Evolutionary conservation across 30 jellyfish, hydroid and myxozoan species (phyloP).

Genomic region (Clytia hemisphaerica): DNA sequence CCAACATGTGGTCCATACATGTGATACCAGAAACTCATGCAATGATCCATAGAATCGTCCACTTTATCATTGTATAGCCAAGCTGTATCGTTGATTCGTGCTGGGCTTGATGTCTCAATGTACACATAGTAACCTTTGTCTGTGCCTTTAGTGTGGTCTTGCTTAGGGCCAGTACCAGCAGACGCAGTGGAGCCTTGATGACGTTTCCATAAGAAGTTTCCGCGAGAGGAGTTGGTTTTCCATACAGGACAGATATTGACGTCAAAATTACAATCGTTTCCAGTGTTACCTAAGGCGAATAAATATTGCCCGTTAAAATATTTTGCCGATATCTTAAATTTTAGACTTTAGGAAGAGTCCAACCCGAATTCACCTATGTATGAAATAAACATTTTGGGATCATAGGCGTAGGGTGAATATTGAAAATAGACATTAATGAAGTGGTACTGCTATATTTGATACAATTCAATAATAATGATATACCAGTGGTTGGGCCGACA

Average conservation of each 20-base stretch:
- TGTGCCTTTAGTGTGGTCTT: conserved; percentile 83
- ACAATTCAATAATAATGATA: too few relatives aligned
- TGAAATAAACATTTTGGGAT: too few relatives aligned
- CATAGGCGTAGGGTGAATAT: not conserved
- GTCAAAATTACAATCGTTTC: conserved; percentile 89
- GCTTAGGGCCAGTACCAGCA: conserved; percentile 85
- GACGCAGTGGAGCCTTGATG: conserved; percentile 90
- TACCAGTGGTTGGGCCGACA: conserved; percentile 97
- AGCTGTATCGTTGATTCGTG: conserved; percentile 78
- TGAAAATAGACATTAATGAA: not conserved
- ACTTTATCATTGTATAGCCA: conserved; percentile 29
- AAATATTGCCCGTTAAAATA: too few relatives aligned
- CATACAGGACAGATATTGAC: conserved; percentile 57
- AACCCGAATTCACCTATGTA: too few relatives aligned
- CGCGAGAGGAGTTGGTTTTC: conserved; percentile 52
- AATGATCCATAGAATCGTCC: conserved; percentile 44
- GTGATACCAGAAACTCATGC: conserved; percentile 93
- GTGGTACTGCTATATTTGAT: not conserved
- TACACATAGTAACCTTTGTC: conserved; percentile 76
- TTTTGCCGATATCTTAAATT: too few relatives aligned
- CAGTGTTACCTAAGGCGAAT: conserved; percentile 80
- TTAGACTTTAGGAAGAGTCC: too few relatives aligned
- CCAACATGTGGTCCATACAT: conserved; percentile 99
- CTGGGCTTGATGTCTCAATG: conserved; percentile 92
- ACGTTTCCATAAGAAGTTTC: conserved; percentile 57